These are phyloP conservation scores for Halocynthia aurantium DNA, from an alignment of 23 tunicate genomes.

Conservation along the genomic window DNA sequence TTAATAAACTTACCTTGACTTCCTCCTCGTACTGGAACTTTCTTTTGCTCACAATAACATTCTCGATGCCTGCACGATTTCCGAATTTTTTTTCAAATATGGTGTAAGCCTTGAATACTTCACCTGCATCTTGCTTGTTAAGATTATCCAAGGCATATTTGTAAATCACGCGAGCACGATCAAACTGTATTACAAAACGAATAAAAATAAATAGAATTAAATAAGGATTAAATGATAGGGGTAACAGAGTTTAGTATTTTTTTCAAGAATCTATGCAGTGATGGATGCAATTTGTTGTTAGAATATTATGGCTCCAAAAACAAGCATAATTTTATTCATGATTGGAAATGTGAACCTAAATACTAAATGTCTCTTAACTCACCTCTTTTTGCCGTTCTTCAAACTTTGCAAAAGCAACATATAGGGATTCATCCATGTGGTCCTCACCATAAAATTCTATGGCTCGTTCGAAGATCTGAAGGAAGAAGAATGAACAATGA, in stretches of 20 bases:
- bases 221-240: background rate
- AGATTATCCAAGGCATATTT: slow-evolving; percentile 93
- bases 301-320: no score
- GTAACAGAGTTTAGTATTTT: no score
- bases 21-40: slow-evolving; percentile 92
- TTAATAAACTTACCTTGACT: slow-evolving; percentile 39
- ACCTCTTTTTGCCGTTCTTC: slow-evolving; percentile 98
- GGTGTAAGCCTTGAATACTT: slow-evolving; percentile 87
- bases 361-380: background rate
- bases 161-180: slow-evolving; percentile 90
- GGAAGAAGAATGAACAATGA: background rate
- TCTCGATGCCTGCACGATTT: slow-evolving; percentile 85
- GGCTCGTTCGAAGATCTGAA: slow-evolving; percentile 77
- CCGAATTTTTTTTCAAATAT: slow-evolving; percentile 96
- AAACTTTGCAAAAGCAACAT: slow-evolving; percentile 74
- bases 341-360: no score
- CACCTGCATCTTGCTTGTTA: slow-evolving; percentile 68
- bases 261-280: no score
- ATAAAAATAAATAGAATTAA: background rate
- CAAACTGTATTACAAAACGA: slow-evolving; percentile 41
- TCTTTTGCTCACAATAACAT: slow-evolving; percentile 90
- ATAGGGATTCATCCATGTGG: slow-evolving; percentile 65
- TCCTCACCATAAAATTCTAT: slow-evolving; percentile 99
- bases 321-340: no score
- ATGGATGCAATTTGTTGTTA: no score